These are phyloP conservation scores for Rhopalosiphum maidis DNA, from an alignment of 1,140 invertebrate genomes.

Conservation along the genomic window DNA sequence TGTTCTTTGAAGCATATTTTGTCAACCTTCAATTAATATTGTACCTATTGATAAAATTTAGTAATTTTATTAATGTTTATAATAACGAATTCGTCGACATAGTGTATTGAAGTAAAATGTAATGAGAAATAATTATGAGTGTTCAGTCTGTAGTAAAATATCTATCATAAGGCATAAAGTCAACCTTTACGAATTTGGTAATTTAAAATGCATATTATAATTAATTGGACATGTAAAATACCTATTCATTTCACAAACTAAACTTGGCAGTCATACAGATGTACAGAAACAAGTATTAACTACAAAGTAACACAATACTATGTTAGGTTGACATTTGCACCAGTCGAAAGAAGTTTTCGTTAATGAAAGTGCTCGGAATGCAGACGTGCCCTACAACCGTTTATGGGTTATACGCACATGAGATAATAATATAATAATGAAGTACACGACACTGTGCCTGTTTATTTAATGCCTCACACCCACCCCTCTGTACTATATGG, in stretches of 20 bases:
- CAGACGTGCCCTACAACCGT: neutral
- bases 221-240: neutral
- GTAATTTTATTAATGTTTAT: neutral
- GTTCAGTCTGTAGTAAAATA: neutral
- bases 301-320: neutral
- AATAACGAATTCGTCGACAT: neutral
- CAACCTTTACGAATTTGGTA: neutral
- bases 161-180: neutral
- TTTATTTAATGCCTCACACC: neutral
- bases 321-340: neutral
- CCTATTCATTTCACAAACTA: neutral
- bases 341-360: neutral
- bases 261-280: neutral
- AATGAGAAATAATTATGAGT: neutral
- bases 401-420: neutral
- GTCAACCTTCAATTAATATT: neutral
- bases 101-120: neutral
- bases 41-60: neutral
- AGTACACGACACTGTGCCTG: neutral
- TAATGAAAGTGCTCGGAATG: neutral
- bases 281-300: neutral
- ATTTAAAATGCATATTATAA: neutral
- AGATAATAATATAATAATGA: neutral
- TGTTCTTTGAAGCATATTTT: neutral
- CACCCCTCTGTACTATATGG: neutral